Base-by-base conservation (phyloP, 2,113 vertebrate genomes). In the Etheostoma spectabile region DNA sequence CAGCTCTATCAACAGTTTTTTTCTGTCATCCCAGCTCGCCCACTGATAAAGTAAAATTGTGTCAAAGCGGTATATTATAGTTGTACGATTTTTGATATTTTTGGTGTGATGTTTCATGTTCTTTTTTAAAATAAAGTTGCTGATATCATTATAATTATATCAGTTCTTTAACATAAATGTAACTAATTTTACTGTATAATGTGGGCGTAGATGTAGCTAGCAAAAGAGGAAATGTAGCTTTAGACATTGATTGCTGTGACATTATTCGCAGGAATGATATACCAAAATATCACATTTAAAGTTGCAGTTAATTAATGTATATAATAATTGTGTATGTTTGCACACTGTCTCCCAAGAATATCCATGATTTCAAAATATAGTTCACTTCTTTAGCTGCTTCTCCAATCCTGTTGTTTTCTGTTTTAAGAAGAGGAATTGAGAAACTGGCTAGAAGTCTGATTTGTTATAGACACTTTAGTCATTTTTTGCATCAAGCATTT, bases 351-450 rank as follows among this genome's bases (percentile, higher is more conserved):
- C 46, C 6, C 22, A 66, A 21, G 12, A 75, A 52, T 65, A 18
- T 57, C 62, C 42, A n/a, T 4, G 1, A 70, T 77, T 70, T 79
- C 15, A 27, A 72, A 57, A 22, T 71, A n/a, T 7, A 35, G 21
- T 61, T 74, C 0, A 24, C 64, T 59, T 35, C 8, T 67, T 57
- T 13, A 4, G 10, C 38, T 62, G 60, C 52, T 82, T 77, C 15
- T 63, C 16, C 1, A 18, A 19, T 52, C 46, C 7, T 16, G 45
- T 60, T 16, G 45, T 60, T n/a, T 18, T 60, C 22, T 45, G 21
- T 66, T 60, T 60, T 42, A 66, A 65, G 52, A 76, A 68, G 49
- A 82, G 68, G 51, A 81, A 42, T 42, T 42, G 10, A 42, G 30
- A 53, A 62, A 62, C 30, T n/a, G 1, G 3, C 30, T 22, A 3